These are phyloP conservation scores for Mylabris sibirica DNA, from an alignment of 2,888 invertebrate genomes.

Conservation along the genomic window DNA sequence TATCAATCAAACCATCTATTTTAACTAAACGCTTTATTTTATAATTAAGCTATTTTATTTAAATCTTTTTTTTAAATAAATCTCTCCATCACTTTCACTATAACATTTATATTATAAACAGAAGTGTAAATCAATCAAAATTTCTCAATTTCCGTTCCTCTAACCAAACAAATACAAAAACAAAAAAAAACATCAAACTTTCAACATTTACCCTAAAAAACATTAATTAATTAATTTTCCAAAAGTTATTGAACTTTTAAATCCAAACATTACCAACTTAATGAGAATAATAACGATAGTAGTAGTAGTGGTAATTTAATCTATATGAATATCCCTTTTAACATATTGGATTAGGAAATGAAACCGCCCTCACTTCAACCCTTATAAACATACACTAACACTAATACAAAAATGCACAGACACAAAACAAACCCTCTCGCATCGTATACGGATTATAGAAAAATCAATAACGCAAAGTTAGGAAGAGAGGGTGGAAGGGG, in stretches of 20 bases:
- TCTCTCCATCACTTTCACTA: background rate
- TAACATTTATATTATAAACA: background rate
- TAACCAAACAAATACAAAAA: background rate
- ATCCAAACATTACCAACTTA: background rate
- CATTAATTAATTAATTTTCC: background rate
- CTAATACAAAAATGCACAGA: background rate
- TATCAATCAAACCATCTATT: too few relatives aligned
- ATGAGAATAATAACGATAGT: too few relatives aligned
- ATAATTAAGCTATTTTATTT: too few relatives aligned
- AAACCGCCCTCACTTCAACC: background rate
- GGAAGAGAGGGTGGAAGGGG: too few relatives aligned
- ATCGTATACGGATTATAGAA: background rate
- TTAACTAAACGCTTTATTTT: too few relatives aligned
- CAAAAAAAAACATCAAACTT: background rate
- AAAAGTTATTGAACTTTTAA: slow-evolving; percentile 1
- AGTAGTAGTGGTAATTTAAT: background rate
- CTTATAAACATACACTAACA: background rate
- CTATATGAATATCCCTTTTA: background rate
- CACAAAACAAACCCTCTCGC: background rate
- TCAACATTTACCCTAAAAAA: background rate
- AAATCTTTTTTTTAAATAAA: background rate
- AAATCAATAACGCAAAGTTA: background rate
- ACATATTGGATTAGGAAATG: background rate
- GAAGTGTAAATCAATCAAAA: background rate
- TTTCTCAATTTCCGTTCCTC: background rate